Evolutionary conservation across 2,113 vertebrate genomes (phyloP).

Genomic region (Hydrochoerus hydrochaeris): DNA sequence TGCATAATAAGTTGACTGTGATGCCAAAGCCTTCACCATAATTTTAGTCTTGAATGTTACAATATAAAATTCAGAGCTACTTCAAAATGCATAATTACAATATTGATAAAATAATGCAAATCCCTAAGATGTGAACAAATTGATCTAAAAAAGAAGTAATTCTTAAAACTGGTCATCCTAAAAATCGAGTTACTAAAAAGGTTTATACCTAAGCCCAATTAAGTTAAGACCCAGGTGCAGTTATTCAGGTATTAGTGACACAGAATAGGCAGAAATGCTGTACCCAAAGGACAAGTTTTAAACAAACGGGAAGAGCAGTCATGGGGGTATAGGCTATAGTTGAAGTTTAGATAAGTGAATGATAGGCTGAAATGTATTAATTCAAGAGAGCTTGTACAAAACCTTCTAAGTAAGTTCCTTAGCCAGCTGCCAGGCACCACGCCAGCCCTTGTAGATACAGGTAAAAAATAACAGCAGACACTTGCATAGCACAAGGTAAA

Average conservation of each 20-base stretch:
- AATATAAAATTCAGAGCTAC: slow-evolving; percentile 62
- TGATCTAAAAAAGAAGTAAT: slow-evolving; percentile 57
- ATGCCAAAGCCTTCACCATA: slow-evolving; percentile 68
- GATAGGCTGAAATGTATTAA: neutral
- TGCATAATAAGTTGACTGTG: slow-evolving; percentile 70
- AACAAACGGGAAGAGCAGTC: neutral
- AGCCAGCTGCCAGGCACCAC: neutral
- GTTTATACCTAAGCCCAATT: neutral
- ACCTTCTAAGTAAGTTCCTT: neutral
- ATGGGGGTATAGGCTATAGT: neutral
- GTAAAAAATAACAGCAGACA: slow-evolving; percentile 19
- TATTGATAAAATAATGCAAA: slow-evolving; percentile 63
- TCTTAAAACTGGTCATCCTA: slow-evolving; percentile 35
- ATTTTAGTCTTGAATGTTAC: slow-evolving; percentile 72
- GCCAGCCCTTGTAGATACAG: neutral
- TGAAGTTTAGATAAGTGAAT: slow-evolving; percentile 26
- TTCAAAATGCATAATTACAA: slow-evolving; percentile 64
- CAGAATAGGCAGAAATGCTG: neutral
- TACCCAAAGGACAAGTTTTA: neutral
- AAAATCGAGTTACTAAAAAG: slow-evolving; percentile 31
- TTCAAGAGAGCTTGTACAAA: neutral
- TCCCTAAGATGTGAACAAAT: slow-evolving; percentile 44
- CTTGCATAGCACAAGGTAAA: neutral
- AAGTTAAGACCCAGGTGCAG: neutral
- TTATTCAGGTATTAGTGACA: neutral